Evolutionary conservation across 2,113 vertebrate genomes (phyloP), one percentile per base, ranked within the genome.

Genomic region (Petrocephalus zakoni): DNA sequence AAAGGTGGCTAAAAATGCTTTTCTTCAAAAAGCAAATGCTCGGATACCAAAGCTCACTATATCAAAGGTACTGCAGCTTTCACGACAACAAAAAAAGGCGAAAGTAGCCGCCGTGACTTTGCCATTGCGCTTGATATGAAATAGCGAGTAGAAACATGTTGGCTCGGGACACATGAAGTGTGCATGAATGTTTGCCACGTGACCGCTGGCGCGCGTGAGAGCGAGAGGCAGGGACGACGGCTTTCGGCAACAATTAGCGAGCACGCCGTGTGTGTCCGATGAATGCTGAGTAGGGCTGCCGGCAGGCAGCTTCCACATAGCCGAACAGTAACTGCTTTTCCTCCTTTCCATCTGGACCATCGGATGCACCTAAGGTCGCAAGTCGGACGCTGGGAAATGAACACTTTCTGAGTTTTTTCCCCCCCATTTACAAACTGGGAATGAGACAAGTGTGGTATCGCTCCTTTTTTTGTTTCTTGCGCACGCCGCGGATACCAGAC

Each of bases 131-230:
- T 68, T 68, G n/a, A 29, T 68, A 84, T 15, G 81, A 51, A 49
- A 49, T 13, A 78, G 82, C 75, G 29, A 56, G 29, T 88, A 51
- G 17, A 51, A 21, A 75, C 49, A 55, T 55, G 87, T 42, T 25
- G 49, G 75, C 46, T 25, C 61, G 42, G 17, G 34, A 47, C 86
- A 49, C n/a, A 49, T 17, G n/a, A 47, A 46, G 81, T 49, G 21
- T 83, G 81, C 17, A 4, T 61, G 51, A 84, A 37, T 53, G 51
- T 51, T 22, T 68, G 61, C 72, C 90, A 90, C 78, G 88, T 90
- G 90, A 87, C 37, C 68, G 4, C 68, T 64, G 87, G 87, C 53
- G 51, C 55, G 84, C 22, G 87, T 46, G 72, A 83, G 53, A 64
- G 47, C 46, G 21, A 29, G 61, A 81, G 19, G n/a, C 22, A 75